phyloP scores from a whole-genome alignment of 2,797 vertebrate genomes.

The Poecilia wingei region DNA sequence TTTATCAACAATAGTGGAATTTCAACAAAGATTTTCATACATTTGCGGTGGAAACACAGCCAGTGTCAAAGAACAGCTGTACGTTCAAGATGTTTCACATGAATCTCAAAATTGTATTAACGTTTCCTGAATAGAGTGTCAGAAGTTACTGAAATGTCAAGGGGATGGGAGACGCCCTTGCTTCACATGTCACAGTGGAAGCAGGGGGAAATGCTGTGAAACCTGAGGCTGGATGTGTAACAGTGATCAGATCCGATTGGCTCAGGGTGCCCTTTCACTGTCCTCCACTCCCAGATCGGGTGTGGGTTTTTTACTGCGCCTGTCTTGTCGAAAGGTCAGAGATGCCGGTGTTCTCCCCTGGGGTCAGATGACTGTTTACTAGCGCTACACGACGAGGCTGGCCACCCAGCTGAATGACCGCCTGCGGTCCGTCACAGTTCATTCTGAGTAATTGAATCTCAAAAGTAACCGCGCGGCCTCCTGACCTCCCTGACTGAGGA shows the following conservation, averaged over 20 bases:
- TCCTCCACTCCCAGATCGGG: constrained; percentile 35
- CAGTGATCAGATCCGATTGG: constrained; percentile 44
- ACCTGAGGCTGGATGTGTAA: constrained; percentile 50
- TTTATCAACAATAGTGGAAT: too few species aligned
- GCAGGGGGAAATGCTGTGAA: constrained; percentile 38
- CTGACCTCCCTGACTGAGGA: constrained; percentile 45
- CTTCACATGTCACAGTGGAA: constrained; percentile 20
- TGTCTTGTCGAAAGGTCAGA: constrained; percentile 70
- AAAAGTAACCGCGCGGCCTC: constrained; percentile 44
- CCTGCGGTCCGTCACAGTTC: constrained; percentile 55
- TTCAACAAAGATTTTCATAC: too few species aligned
- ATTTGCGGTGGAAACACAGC: too few species aligned
- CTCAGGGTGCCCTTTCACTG: constrained; percentile 52
- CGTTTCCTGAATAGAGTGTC: background rate
- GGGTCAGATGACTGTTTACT: constrained; percentile 68
- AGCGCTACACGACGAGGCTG: constrained; percentile 30
- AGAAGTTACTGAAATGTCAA: background rate
- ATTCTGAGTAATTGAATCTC: constrained; percentile 68
- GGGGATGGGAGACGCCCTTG: constrained; percentile 10
- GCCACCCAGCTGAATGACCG: constrained; percentile 58
- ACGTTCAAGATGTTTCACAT: background rate
- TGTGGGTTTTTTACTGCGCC: constrained; percentile 55
- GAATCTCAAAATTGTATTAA: background rate
- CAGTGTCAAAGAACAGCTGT: background rate
- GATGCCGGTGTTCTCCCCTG: constrained; percentile 48